Percentiles rank a stretch among this genome's conserved stretches.
phyloP scores from a whole-genome alignment of 2,888 invertebrate species.

The Drosophila macrothrix region DNA sequence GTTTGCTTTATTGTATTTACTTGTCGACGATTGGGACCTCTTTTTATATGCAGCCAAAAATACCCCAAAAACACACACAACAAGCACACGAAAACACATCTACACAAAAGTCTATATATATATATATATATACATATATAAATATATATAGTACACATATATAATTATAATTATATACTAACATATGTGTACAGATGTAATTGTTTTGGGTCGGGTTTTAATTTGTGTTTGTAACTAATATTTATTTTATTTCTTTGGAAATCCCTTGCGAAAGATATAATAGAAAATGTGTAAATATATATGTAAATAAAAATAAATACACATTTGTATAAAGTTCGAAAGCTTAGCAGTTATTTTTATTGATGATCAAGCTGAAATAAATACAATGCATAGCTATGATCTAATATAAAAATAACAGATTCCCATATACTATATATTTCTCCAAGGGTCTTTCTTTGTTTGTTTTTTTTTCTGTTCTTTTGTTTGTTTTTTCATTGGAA shows the following conservation, averaged over 20 bases:
- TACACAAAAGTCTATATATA: conserved; percentile 9
- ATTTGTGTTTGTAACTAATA: background rate
- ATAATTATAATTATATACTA: background rate
- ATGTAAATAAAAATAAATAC: background rate
- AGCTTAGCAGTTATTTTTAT: background rate
- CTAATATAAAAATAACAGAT: background rate
- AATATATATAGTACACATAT: background rate
- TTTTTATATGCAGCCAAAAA: conserved; percentile 63
- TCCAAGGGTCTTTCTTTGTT: background rate
- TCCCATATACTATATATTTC: background rate
- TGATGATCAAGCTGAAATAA: background rate
- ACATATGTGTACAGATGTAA: conserved; percentile 17
- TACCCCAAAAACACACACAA: conserved; percentile 11
- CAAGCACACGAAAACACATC: conserved; percentile 9
- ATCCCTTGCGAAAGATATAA: background rate
- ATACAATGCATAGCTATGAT: background rate
- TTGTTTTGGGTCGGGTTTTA: conserved; percentile 1
- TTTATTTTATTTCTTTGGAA: background rate
- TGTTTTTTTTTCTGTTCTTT: background rate
- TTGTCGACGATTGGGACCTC: conserved; percentile 79
- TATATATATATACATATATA: conserved; percentile 3
- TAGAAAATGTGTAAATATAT: background rate
- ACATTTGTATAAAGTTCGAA: background rate
- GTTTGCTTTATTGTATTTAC: conserved; percentile 9
- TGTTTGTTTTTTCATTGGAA: background rate